Evolutionary conservation across 2,113 vertebrate species (phyloP).

Genomic region (Monarcha castaneiventris): DNA sequence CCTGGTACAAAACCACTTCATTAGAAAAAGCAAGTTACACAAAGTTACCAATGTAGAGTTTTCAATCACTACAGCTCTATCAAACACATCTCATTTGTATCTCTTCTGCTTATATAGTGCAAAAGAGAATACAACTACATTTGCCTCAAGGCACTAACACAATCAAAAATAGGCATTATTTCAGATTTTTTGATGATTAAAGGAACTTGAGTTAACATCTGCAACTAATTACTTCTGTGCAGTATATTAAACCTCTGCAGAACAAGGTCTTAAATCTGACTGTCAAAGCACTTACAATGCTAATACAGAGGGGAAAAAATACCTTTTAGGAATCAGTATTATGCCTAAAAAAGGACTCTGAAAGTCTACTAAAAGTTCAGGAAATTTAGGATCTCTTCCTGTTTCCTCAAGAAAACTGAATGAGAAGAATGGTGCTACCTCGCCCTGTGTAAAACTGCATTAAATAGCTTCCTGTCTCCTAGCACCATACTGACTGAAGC

Average conservation of each 20-base stretch:
- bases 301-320: not conserved
- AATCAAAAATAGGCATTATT: not conserved
- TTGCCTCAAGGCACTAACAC: not conserved
- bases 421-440: not conserved
- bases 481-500: not conserved
- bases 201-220: constrained; percentile 6
- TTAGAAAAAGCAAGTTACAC: not conserved
- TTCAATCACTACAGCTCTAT: not conserved
- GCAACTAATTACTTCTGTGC: not conserved
- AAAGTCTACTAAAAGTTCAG: not conserved
- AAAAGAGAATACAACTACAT: not conserved
- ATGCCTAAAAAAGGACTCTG: not conserved
- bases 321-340: not conserved
- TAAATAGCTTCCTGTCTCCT: not conserved
- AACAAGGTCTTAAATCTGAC: not conserved
- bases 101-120: not conserved
- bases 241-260: not conserved
- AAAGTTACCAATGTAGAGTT: not conserved
- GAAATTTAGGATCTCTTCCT: not conserved
- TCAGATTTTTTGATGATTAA: not conserved
- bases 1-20: accelerated
- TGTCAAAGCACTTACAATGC: not conserved
- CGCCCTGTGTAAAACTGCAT: not conserved
- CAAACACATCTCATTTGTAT: not conserved
- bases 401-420: not conserved